These are phyloP conservation scores for Hipposideros armiger DNA, from an alignment of 2,113 vertebrate species.

Conservation along the genomic window DNA sequence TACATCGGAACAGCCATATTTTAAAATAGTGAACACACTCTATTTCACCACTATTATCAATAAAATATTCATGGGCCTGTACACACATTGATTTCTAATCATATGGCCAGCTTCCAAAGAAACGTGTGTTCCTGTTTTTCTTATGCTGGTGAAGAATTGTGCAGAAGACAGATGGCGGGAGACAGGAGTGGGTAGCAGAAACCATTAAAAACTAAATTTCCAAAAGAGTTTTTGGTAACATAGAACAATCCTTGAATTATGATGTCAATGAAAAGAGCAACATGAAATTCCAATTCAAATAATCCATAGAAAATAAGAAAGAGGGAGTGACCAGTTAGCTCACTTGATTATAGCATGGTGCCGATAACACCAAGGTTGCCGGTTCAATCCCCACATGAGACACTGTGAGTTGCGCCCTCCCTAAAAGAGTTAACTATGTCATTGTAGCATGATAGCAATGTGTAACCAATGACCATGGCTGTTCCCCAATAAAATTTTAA, in stretches of 20 bases:
- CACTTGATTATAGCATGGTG: too few species aligned
- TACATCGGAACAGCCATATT: slow-evolving; percentile 59
- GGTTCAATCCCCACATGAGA: too few species aligned
- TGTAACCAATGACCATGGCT: too few species aligned
- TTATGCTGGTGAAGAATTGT: not conserved
- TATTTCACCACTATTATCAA: slow-evolving; percentile 50
- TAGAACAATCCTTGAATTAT: not conserved
- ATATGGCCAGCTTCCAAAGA: not conserved
- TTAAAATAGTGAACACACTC: slow-evolving; percentile 50
- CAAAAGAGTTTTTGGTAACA: not conserved
- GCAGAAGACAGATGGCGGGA: not conserved
- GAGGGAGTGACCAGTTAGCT: not conserved
- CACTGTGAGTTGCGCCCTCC: too few species aligned
- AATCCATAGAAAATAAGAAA: not conserved
- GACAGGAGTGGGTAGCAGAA: not conserved
- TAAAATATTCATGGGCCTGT: slow-evolving; percentile 59
- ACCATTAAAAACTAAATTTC: not conserved
- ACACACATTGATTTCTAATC: slow-evolving; percentile 42
- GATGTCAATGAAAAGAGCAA: slow-evolving; percentile 35
- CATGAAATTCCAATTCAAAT: slow-evolving; percentile 24
- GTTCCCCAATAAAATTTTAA: too few species aligned
- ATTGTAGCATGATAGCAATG: too few species aligned
- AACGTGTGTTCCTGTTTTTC: not conserved
- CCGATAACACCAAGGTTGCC: too few species aligned
- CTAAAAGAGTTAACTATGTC: too few species aligned